phyloP scores from a whole-genome alignment of 2,113 vertebrate genomes.

The Patagioenas fasciata region DNA sequence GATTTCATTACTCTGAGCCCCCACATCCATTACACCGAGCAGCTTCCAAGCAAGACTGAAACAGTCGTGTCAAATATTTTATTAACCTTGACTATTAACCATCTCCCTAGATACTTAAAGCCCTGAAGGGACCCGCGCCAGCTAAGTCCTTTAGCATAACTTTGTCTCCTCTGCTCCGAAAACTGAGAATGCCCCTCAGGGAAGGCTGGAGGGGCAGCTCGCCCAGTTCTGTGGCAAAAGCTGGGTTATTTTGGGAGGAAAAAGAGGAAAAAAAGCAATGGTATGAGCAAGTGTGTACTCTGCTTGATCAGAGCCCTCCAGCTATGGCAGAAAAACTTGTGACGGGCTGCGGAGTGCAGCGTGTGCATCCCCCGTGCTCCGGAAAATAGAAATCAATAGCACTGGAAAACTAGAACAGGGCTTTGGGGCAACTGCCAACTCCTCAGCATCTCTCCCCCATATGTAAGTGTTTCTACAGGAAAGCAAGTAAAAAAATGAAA shows the following conservation, averaged over 20 bases:
- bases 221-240: not conserved
- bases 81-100: not conserved
- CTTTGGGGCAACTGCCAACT: not conserved
- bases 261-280: not conserved
- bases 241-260: not conserved
- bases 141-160: not conserved
- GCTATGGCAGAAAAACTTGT: not conserved
- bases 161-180: not conserved
- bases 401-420: not conserved
- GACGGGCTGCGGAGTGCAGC: not conserved
- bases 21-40: not conserved
- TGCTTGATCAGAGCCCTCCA: not conserved
- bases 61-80: not conserved
- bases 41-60: not conserved
- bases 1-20: not conserved
- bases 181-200: not conserved
- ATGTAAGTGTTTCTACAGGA: not conserved
- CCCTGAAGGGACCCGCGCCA: not conserved
- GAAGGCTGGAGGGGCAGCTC: not conserved
- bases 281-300: not conserved
- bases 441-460: not conserved
- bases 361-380: not conserved
- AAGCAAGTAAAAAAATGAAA: not conserved
- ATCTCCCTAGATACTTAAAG: not conserved
- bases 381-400: not conserved